Conservation (phyloP, 2,888 invertebrate genomes). For the Acanthosoma haemorrhoidale region DNA sequence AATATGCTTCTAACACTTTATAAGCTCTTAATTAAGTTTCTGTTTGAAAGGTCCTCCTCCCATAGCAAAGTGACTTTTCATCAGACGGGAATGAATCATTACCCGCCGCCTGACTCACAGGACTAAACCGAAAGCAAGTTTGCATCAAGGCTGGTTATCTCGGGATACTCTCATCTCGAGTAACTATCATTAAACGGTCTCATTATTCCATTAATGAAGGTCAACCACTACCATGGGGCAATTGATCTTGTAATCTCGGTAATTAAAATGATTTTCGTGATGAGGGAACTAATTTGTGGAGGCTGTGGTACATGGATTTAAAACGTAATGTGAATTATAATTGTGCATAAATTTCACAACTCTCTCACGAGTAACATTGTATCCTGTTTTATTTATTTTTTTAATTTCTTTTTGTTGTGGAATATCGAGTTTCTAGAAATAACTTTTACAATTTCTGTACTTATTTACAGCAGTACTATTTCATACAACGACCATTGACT, state of each 20-base stretch:
- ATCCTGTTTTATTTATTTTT: too few species aligned
- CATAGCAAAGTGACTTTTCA: too few species aligned
- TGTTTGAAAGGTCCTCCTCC: too few species aligned
- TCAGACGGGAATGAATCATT: background rate
- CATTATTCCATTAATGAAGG: constrained; percentile 14
- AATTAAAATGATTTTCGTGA: constrained; percentile 8
- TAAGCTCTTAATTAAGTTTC: too few species aligned
- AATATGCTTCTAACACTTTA: too few species aligned
- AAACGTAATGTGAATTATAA: background rate
- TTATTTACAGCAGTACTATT: too few species aligned
- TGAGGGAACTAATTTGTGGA: background rate
- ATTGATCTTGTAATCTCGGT: constrained; percentile 9
- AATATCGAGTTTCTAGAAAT: too few species aligned
- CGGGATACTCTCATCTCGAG: background rate
- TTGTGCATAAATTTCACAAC: too few species aligned
- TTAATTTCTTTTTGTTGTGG: too few species aligned
- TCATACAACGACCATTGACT: too few species aligned
- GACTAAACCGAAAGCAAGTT: background rate
- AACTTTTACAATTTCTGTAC: too few species aligned
- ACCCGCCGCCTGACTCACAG: constrained; percentile 5
- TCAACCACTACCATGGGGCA: background rate
- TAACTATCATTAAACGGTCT: background rate
- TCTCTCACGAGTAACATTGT: too few species aligned
- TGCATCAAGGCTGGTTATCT: background rate
- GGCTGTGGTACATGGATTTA: background rate